These are phyloP conservation scores for Chiropotes sagulatus DNA, from an alignment of 2,797 vertebrate genomes.

Conservation along the genomic window DNA sequence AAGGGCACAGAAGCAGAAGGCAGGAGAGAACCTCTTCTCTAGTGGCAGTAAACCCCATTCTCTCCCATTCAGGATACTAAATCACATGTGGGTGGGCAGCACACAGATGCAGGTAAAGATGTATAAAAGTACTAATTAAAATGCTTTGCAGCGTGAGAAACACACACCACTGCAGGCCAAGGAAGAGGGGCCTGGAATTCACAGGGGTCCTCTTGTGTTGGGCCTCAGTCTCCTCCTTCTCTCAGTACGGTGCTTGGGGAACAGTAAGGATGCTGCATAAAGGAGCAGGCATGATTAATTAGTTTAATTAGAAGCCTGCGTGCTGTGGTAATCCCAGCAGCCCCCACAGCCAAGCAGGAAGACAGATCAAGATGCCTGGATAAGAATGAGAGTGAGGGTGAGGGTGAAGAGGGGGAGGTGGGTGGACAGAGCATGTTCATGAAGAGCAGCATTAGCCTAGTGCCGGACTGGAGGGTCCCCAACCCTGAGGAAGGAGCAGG, in stretches of 20 bases:
- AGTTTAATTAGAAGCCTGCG: slow-evolving; percentile 77
- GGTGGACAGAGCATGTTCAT: not conserved
- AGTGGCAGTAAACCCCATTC: not conserved
- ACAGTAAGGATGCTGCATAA: slow-evolving; percentile 62
- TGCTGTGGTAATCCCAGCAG: slow-evolving; percentile 60
- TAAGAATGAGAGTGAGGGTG: not conserved
- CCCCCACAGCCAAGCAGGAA: slow-evolving; percentile 57
- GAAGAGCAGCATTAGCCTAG: not conserved
- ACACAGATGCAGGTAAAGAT: slow-evolving; percentile 15
- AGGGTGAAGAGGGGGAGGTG: not conserved
- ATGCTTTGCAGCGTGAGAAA: slow-evolving; percentile 9
- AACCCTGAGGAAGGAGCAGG: not conserved
- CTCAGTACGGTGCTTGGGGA: slow-evolving; percentile 49
- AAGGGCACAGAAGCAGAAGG: slow-evolving; percentile 23
- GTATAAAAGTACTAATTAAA: not conserved
- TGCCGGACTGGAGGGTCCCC: not conserved
- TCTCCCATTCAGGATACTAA: slow-evolving; percentile 25
- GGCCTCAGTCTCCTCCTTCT: slow-evolving; percentile 36
- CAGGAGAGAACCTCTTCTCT: not conserved
- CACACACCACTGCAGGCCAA: not conserved
- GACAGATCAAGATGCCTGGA: slow-evolving; percentile 27
- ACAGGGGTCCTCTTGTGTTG: not conserved
- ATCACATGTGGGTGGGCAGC: not conserved
- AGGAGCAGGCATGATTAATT: slow-evolving; percentile 76
- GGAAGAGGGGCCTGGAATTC: not conserved